These are phyloP conservation scores for Lanius collurio DNA, from an alignment of 2,113 vertebrate genomes.

Conservation along the genomic window DNA sequence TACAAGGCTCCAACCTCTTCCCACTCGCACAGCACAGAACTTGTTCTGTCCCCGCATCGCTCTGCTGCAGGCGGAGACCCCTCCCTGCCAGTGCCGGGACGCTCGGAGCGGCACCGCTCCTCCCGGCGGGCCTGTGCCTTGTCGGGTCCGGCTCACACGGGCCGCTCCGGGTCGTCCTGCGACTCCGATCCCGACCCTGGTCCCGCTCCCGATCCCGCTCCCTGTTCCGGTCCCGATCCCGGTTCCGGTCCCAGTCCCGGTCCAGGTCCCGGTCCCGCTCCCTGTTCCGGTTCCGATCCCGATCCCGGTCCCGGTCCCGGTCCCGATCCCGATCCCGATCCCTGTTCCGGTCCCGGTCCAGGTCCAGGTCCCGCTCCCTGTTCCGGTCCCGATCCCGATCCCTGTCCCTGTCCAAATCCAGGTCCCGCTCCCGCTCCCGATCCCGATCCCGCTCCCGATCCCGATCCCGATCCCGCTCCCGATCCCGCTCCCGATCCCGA, in stretches of 20 bases:
- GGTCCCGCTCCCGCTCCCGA: accelerated
- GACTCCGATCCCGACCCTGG: too few relatives aligned
- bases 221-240: accelerated
- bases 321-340: accelerated
- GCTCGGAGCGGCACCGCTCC: background rate
- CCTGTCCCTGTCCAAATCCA: too few relatives aligned
- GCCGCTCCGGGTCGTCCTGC: background rate
- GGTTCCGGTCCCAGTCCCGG: accelerated
- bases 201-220: accelerated
- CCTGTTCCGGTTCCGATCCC: accelerated
- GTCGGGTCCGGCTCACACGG: background rate
- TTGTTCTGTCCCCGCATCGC: accelerated
- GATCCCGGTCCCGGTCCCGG: accelerated
- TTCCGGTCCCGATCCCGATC: accelerated
- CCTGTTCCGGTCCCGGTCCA: background rate
- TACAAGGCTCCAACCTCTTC: too few relatives aligned
- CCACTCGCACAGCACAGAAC: accelerated
- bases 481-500: accelerated
- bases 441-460: accelerated
- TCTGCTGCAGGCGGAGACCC: accelerated
- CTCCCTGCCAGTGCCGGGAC: accelerated
- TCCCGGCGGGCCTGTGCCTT: accelerated
- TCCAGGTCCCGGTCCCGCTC: accelerated
- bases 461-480: accelerated
- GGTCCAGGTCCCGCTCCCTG: accelerated